phyloP scores from a whole-genome alignment of 2,797 vertebrate species.

The Liparis tanakae region DNA sequence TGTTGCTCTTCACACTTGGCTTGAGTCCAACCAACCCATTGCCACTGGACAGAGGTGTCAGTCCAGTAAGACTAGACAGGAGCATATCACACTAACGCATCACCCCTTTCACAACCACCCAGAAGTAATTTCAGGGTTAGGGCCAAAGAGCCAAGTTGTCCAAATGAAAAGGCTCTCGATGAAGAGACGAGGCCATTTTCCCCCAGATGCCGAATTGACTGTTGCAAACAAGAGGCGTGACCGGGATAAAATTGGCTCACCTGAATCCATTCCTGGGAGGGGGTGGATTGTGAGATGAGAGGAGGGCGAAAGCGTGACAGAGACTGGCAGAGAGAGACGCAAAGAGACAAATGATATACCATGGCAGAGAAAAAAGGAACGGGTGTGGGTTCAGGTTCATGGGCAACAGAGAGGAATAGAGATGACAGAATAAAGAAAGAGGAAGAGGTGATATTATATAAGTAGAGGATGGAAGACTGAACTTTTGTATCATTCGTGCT shows the following conservation, averaged over 20 bases:
- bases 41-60: conserved; percentile 41
- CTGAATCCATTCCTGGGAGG: conserved; percentile 70
- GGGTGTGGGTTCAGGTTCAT: conserved; percentile 50
- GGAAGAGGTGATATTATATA: conserved; percentile 53
- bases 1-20: neutral
- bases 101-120: conserved; percentile 67
- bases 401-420: conserved; percentile 50
- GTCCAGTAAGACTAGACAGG: conserved; percentile 52
- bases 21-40: conserved; percentile 42
- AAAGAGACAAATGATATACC: conserved; percentile 74
- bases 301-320: conserved; percentile 67
- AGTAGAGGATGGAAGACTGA: conserved; percentile 48
- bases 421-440: conserved; percentile 53
- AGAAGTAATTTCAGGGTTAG: conserved; percentile 80
- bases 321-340: conserved; percentile 70
- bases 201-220: conserved; percentile 75
- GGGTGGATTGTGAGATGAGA: conserved; percentile 53
- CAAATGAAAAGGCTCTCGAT: conserved; percentile 78
- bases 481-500: conserved; percentile 57
- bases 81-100: conserved; percentile 56
- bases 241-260: conserved; percentile 80
- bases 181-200: conserved; percentile 78
- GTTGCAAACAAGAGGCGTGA: conserved; percentile 81
- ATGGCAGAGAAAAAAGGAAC: conserved; percentile 59
- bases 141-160: conserved; percentile 77